These are phyloP conservation scores for Serilophus lunatus DNA, from an alignment of 2,113 vertebrate genomes.

Conservation along the genomic window DNA sequence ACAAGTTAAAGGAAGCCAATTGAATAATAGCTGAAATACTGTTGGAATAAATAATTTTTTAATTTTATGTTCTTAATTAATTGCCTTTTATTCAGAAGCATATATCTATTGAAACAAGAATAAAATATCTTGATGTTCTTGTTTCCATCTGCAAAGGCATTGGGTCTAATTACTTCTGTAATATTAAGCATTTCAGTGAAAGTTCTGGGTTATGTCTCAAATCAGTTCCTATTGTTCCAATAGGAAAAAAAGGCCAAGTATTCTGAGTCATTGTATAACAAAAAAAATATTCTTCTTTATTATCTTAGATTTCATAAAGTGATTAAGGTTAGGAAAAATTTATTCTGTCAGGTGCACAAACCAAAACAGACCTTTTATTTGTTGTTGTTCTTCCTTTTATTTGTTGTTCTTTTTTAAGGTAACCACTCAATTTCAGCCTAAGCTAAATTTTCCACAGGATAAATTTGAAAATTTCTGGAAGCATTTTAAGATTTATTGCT, in stretches of 20 bases:
- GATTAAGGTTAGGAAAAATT: background rate
- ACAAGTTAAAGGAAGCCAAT: background rate
- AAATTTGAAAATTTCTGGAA: background rate
- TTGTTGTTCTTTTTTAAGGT: background rate
- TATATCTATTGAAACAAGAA: background rate
- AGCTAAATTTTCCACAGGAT: background rate
- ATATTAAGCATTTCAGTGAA: background rate
- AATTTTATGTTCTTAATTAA: background rate
- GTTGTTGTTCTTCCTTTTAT: background rate
- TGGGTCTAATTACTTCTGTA: background rate
- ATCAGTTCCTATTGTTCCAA: background rate
- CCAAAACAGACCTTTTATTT: background rate
- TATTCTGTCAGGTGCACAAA: background rate
- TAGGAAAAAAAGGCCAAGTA: background rate
- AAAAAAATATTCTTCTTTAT: background rate
- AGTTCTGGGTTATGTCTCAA: background rate
- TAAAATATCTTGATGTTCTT: background rate
- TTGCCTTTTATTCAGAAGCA: background rate
- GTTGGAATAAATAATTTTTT: background rate
- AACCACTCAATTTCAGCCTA: background rate
- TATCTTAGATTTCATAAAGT: background rate
- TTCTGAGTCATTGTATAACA: background rate
- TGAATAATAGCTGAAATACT: background rate
- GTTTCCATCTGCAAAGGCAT: background rate
- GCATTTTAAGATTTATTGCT: background rate